Evolutionary conservation across 2,888 invertebrate species (phyloP).

Genomic region (Leptinotarsa tumamoca): DNA sequence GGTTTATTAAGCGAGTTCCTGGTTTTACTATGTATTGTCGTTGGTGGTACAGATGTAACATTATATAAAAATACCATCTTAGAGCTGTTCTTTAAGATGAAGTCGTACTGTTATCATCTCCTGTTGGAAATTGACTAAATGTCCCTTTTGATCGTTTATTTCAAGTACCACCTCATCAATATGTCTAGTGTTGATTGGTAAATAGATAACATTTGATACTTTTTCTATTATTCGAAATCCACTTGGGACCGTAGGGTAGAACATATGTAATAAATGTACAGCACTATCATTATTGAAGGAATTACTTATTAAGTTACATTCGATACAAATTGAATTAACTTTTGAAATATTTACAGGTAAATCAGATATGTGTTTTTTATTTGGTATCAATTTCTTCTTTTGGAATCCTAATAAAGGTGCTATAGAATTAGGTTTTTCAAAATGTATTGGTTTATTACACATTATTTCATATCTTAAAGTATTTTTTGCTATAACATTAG

Average conservation of each 20-base stretch:
- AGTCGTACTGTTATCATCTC: no score
- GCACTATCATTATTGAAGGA: not conserved
- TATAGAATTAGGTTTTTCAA: not conserved
- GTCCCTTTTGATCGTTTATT: no score
- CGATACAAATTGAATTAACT: not conserved
- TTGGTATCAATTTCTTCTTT: not conserved
- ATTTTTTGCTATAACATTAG: not conserved
- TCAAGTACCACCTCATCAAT: no score
- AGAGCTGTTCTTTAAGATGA: no score
- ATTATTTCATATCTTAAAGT: constrained; percentile 4
- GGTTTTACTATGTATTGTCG: no score
- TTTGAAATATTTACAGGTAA: not conserved
- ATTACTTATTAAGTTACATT: not conserved
- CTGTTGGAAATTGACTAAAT: no score
- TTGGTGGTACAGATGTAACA: no score
- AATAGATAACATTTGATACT: no score
- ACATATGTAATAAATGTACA: not conserved
- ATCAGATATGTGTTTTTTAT: not conserved
- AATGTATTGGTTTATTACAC: not conserved
- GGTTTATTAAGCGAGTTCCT: not conserved
- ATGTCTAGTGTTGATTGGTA: no score
- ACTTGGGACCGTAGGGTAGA: no score
- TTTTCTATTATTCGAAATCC: no score
- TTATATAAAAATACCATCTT: no score
- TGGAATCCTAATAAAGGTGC: not conserved